phyloP scores from a whole-genome alignment of 2,113 vertebrate species.

The Phalacrocorax carbo region DNA sequence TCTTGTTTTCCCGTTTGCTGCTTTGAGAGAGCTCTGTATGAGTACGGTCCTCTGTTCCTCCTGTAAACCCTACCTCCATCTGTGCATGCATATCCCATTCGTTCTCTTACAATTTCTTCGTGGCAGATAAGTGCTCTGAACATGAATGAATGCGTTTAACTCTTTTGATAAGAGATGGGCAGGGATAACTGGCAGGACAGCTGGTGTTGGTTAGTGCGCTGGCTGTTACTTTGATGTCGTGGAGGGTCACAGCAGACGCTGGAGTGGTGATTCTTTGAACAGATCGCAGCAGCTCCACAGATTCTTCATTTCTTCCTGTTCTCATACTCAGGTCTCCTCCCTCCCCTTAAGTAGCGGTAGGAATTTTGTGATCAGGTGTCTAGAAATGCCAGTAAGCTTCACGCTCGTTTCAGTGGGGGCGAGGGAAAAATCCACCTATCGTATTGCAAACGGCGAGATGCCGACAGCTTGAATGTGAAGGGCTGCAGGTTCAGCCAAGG shows the following conservation, averaged over 20 bases:
- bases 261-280: neutral
- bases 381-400: neutral
- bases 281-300: neutral
- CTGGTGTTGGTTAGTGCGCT: neutral
- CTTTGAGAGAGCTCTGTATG: neutral
- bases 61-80: neutral
- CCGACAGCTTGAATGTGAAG: neutral
- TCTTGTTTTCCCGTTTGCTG: neutral
- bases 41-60: neutral
- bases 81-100: neutral
- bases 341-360: neutral
- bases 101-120: rapidly evolving
- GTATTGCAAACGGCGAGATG: neutral
- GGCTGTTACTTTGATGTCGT: rapidly evolving
- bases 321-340: neutral
- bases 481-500: neutral
- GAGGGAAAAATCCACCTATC: neutral
- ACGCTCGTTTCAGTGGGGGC: neutral
- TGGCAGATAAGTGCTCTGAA: neutral
- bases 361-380: neutral
- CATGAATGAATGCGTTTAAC: neutral
- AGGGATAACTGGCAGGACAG: neutral
- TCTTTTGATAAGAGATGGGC: neutral
- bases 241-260: neutral
- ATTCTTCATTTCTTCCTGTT: neutral